Conservation (phyloP, 2,113 vertebrate species). For the Callithrix jacchus region DNA sequence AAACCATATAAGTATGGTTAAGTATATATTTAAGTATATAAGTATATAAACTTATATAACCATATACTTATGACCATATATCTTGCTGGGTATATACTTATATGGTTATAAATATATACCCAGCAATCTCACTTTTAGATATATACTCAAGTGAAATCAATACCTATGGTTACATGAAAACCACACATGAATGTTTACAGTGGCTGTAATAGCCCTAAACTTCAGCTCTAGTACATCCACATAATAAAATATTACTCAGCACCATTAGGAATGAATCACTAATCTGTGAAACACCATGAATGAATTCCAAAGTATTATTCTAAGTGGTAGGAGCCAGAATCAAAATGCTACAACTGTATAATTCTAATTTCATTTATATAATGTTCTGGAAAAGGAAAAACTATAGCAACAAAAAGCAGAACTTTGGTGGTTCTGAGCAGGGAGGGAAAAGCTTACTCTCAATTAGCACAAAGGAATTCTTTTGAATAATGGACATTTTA, state of each 20-base stretch:
- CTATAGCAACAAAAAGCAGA: background rate
- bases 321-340: background rate
- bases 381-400: background rate
- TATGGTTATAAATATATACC: background rate
- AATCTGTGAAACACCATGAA: fast-evolving
- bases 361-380: background rate
- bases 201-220: background rate
- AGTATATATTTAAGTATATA: no score
- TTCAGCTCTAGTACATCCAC: background rate
- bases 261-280: background rate
- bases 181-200: background rate
- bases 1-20: no score
- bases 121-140: background rate
- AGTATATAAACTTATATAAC: no score
- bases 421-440: background rate
- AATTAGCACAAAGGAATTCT: background rate
- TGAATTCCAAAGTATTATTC: background rate
- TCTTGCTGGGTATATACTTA: no score
- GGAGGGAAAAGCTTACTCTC: background rate
- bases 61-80: no score
- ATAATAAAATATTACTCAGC: background rate
- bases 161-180: background rate
- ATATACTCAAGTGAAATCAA: background rate
- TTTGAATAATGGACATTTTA: background rate
- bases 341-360: background rate